phyloP scores from a whole-genome alignment of 2,797 vertebrate species.

The Paratrypauchen microcephalus region DNA sequence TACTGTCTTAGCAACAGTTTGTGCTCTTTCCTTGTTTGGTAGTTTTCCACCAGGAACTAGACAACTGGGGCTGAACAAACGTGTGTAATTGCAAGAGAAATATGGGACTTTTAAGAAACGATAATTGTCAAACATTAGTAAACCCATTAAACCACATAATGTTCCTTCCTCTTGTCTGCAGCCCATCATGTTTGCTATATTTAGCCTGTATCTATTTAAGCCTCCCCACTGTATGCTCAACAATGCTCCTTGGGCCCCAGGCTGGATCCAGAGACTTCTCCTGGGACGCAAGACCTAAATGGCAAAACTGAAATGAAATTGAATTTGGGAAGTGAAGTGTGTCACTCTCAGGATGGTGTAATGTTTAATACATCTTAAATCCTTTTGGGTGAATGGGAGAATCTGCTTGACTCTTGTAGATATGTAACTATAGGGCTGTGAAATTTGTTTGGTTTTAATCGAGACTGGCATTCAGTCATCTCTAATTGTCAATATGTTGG shows the following conservation, averaged over 20 bases:
- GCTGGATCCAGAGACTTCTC: constrained; percentile 74
- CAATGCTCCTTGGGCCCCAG: constrained; percentile 72
- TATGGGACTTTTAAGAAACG: too few species aligned
- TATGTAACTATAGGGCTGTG: background rate
- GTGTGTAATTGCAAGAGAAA: background rate
- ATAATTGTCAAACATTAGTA: constrained; percentile 1
- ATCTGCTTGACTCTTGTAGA: background rate
- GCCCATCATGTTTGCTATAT: constrained; percentile 72
- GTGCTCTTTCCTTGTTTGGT: constrained; percentile 39
- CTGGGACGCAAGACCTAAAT: constrained; percentile 79
- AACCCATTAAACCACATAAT: constrained; percentile 42
- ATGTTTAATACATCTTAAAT: constrained; percentile 20
- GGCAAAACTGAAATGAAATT: constrained; percentile 61
- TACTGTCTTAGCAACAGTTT: background rate
- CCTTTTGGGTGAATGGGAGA: background rate
- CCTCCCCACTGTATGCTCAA: constrained; percentile 70
- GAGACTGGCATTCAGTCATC: too few species aligned
- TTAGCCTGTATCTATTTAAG: constrained; percentile 77
- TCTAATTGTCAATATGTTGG: too few species aligned
- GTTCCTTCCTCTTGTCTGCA: constrained; percentile 51
- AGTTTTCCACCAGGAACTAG: constrained; percentile 37
- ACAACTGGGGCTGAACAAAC: constrained; percentile 12
- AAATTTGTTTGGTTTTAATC: too few species aligned
- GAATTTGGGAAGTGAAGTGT: constrained; percentile 74
- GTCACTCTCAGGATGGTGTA: constrained; percentile 57